Evolutionary conservation across 1,140 invertebrate species (phyloP), one percentile per base, ranked within the genome.

Genomic region (Choristoneura fumiferana): DNA sequence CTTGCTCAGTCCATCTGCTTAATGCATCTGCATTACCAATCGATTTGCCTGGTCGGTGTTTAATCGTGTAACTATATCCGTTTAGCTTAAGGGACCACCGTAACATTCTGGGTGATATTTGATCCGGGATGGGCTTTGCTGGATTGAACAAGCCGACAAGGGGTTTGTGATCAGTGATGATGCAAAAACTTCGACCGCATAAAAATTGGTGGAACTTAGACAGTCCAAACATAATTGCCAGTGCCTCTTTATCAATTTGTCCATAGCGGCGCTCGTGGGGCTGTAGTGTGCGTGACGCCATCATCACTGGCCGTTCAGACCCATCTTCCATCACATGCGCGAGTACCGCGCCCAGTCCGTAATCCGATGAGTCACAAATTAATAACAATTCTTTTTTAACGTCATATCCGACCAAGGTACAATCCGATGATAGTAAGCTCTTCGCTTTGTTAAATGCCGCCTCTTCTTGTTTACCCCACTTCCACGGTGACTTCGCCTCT

Each of bases 151-250:
- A 1, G 62, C 64, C 64, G 8, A 74, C 12, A 6, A 78, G 52
- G 2, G 71, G 75, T 39, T 75, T 72, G 36, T 65, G 67, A 18
- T 73, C 75, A 0, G 65, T 78, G 18, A 55, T 15, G 15, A 55
- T 55, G 36, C 35, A 38, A 38, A 55, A 55, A 22, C 29, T 55
- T 10, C 54, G 43, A 8, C 56, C 43, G 34, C 75, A 71, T 10
- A 91, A 60, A 67, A 77, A 91, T 34, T 72, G 60, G 40, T 68
- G 40, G 59, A 87, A 89, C 52, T 85, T 71, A 58, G 81, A 58
- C 8, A 85, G 67, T 4, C 74, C 82, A 61, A 66, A 81, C 10
- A 89, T 61, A 18, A 91, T 68, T 1, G 88, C 81, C 33, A 91
- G 62, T 36, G 69, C 70, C 76, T 91, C 89, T 65, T 80, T 78